Evolutionary conservation across 1,140 invertebrate species (phyloP).

Genomic region (Pectinophora gossypiella): DNA sequence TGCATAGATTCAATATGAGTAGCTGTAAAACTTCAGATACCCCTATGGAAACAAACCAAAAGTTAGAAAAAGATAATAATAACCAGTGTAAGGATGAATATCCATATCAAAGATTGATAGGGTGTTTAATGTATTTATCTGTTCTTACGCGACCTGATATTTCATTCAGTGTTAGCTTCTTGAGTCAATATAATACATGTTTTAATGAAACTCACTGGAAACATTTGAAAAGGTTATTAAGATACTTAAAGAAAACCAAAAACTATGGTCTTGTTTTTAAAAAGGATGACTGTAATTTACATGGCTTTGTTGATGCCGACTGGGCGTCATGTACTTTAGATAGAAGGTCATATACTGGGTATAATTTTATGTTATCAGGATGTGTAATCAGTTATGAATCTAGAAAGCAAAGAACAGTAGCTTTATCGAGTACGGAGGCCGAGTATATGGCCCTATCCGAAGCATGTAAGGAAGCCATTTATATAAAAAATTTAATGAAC

Average conservation of each 20-base stretch:
- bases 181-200: slow-evolving; percentile 58
- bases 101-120: slow-evolving; percentile 23
- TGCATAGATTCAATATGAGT: slow-evolving; percentile 39
- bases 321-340: too few species aligned
- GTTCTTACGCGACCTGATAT: slow-evolving; percentile 66
- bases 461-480: too few species aligned
- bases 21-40: slow-evolving; percentile 34
- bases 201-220: neutral
- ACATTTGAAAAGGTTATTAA: neutral
- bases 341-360: too few species aligned
- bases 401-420: too few species aligned
- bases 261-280: neutral
- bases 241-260: neutral
- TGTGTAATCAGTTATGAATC: too few species aligned
- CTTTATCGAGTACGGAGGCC: too few species aligned
- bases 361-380: too few species aligned
- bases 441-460: too few species aligned
- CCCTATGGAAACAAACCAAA: slow-evolving; percentile 30
- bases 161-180: slow-evolving; percentile 50
- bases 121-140: slow-evolving; percentile 58
- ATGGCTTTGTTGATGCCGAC: too few species aligned
- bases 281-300: slow-evolving; percentile 5
- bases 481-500: slow-evolving; percentile 2
- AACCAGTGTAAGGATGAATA: slow-evolving; percentile 6
- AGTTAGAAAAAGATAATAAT: slow-evolving; percentile 18